A percentile compares a stretch with the other conserved stretches of the same genome.
These are phyloP conservation scores for Idaea dimidiata DNA, from an alignment of 2,888 invertebrate genomes.

Conservation along the genomic window DNA sequence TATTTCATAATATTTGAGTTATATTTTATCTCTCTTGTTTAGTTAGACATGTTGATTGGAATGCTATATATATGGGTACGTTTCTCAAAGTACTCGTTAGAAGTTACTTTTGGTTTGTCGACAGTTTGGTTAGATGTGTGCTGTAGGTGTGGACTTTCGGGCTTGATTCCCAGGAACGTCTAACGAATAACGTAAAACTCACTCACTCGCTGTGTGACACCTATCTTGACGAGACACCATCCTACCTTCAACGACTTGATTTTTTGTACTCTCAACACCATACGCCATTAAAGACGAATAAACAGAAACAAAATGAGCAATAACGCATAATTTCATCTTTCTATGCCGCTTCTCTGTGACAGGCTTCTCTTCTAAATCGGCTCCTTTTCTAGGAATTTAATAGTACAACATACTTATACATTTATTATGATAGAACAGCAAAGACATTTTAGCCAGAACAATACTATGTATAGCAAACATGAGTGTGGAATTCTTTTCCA, in stretches of 20 bases:
- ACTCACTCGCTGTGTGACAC: background rate
- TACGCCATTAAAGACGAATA: conserved; percentile 61
- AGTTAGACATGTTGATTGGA: no score
- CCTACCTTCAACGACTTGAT: conserved; percentile 56
- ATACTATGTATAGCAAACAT: conserved; percentile 71
- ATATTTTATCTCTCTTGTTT: no score
- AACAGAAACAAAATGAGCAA: conserved; percentile 56
- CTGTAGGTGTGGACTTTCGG: no score
- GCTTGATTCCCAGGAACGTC: no score
- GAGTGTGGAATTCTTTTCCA: conserved; percentile 67
- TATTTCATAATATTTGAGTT: no score
- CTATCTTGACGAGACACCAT: no score
- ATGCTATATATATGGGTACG: no score
- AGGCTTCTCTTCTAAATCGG: conserved; percentile 50
- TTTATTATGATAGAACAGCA: conserved; percentile 58
- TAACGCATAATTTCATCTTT: conserved; percentile 57
- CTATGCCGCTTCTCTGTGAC: conserved; percentile 58
- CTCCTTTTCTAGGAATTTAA: conserved; percentile 59
- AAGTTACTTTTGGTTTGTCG: no score
- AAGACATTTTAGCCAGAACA: conserved; percentile 62
- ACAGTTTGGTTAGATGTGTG: no score
- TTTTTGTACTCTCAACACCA: conserved; percentile 61
- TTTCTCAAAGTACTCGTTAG: no score
- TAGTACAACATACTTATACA: conserved; percentile 64
- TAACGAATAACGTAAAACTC: no score